A percentile compares a stretch with the other conserved stretches of the same genome.
Conservation (phyloP, 2,797 vertebrate species). For the Cirrhinus mrigala region DNA sequence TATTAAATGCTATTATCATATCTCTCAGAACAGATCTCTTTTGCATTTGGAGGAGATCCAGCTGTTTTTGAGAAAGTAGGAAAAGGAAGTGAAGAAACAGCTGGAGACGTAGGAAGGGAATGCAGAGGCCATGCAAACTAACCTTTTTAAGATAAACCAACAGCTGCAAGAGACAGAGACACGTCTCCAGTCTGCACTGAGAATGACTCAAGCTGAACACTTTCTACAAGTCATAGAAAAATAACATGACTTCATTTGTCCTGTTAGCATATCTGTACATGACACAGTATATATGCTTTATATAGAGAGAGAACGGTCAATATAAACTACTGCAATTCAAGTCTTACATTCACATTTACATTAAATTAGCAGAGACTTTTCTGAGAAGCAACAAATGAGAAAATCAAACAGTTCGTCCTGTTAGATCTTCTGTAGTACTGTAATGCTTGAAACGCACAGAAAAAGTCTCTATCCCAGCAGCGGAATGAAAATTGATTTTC, state of each 20-base stretch:
- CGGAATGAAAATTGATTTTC: slow-evolving; percentile 35
- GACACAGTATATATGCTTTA: neutral
- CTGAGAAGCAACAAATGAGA: neutral
- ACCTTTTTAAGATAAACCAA: slow-evolving; percentile 13
- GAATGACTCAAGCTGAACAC: neutral
- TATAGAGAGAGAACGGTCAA: neutral
- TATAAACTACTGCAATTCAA: neutral
- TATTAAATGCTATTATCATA: neutral
- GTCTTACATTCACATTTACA: neutral
- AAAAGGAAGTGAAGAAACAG: slow-evolving; percentile 50
- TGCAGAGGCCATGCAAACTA: slow-evolving; percentile 15
- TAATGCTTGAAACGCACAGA: neutral
- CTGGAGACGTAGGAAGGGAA: slow-evolving; percentile 12
- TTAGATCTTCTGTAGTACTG: neutral
- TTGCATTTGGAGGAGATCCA: slow-evolving; percentile 50
- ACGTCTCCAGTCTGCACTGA: neutral
- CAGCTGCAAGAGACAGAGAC: slow-evolving; percentile 1
- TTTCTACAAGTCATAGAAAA: slow-evolving; percentile 41
- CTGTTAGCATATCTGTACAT: neutral
- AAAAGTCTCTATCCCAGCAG: slow-evolving; percentile 11
- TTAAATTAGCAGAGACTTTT: neutral
- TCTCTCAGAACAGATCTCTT: slow-evolving; percentile 35
- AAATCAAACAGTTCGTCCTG: no score
- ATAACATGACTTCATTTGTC: neutral
- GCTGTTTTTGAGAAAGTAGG: slow-evolving; percentile 50